Conservation (phyloP, 2,797 vertebrate species). For the Coendou prehensilis region DNA sequence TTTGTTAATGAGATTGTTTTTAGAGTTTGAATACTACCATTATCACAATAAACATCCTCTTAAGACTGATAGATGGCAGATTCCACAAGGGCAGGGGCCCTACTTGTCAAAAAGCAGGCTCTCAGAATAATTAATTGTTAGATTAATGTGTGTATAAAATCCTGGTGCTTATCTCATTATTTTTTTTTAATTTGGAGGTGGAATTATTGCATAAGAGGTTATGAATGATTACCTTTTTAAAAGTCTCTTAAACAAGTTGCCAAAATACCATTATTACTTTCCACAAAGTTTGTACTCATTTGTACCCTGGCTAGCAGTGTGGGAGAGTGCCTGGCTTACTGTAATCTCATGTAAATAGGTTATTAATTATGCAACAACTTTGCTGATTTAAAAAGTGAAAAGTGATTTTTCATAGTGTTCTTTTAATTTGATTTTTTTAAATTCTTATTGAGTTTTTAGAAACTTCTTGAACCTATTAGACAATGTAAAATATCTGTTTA, state of each 20-base stretch:
- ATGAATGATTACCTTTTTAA: slow-evolving; percentile 1
- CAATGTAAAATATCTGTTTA: slow-evolving; percentile 2
- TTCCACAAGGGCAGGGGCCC: neutral
- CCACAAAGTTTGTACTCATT: neutral
- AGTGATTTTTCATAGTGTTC: neutral
- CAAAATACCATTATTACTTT: slow-evolving; percentile 26
- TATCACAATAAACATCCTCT: slow-evolving; percentile 2
- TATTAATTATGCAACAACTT: slow-evolving; percentile 35
- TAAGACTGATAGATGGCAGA: neutral
- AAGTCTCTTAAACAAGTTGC: slow-evolving; percentile 29
- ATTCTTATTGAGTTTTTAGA: slow-evolving; percentile 21
- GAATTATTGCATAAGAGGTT: slow-evolving; percentile 13
- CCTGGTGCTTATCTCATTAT: neutral
- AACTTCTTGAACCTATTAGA: slow-evolving; percentile 25
- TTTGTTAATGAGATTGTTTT: slow-evolving; percentile 42
- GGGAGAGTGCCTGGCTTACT: neutral
- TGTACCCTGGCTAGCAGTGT: neutral
- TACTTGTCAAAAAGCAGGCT: neutral
- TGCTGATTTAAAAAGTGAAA: slow-evolving; percentile 56
- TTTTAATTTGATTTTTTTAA: slow-evolving; percentile 38
- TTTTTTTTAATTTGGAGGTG: slow-evolving; percentile 52
- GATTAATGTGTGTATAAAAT: neutral
- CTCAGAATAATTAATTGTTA: neutral
- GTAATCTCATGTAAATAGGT: neutral
- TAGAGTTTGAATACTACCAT: slow-evolving; percentile 26